Evolutionary conservation across 2,113 vertebrate genomes (phyloP).

Genomic region (Mastomys natalensis): DNA sequence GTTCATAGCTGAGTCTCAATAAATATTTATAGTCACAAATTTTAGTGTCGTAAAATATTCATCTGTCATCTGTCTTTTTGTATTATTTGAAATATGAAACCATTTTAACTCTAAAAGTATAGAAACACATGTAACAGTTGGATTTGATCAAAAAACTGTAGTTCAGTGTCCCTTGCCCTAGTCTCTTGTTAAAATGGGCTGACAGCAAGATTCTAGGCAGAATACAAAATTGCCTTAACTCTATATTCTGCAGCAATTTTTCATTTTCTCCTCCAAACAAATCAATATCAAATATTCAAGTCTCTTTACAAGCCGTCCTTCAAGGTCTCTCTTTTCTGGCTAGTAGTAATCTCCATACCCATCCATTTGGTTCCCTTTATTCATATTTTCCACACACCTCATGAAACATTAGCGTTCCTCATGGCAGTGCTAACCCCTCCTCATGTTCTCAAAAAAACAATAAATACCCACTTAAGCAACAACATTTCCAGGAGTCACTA

Average conservation of each 20-base stretch:
- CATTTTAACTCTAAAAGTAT: neutral
- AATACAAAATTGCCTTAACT: neutral
- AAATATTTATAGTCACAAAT: neutral
- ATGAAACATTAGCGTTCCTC: neutral
- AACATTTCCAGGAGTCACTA: neutral
- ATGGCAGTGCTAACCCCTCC: neutral
- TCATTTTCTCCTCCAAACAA: neutral
- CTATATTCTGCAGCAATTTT: neutral
- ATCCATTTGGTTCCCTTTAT: neutral
- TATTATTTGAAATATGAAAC: neutral
- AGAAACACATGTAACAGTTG: neutral
- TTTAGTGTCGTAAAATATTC: conserved; percentile 36
- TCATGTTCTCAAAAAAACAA: neutral
- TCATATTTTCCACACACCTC: neutral
- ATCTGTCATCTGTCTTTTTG: neutral
- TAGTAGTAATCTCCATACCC: neutral
- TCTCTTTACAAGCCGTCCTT: neutral
- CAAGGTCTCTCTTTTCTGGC: neutral
- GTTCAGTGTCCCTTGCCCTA: neutral
- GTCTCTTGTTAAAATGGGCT: neutral
- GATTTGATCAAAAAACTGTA: neutral
- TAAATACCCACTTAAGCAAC: neutral
- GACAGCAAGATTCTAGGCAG: neutral
- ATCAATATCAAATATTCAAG: neutral
- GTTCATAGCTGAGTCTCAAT: neutral